These are phyloP conservation scores for Pachymerium ferrugineum DNA, from an alignment of 2,888 invertebrate genomes.

Conservation along the genomic window DNA sequence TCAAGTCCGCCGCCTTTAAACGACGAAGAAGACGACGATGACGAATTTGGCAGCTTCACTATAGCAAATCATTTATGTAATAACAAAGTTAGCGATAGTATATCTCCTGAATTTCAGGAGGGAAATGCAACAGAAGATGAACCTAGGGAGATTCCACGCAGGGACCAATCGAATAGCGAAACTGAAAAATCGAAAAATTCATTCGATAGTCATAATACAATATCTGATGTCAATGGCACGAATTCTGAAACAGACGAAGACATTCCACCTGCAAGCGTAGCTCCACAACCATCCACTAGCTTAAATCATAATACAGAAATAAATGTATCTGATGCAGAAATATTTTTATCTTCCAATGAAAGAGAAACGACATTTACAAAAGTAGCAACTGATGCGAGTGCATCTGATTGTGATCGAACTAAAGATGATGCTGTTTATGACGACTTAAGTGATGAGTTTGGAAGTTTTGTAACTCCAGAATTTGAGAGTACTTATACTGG, in stretches of 20 bases:
- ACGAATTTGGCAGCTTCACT: background rate
- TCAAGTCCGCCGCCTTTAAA: slow-evolving; percentile 30
- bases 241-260: background rate
- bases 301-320: background rate
- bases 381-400: background rate
- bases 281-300: background rate
- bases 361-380: too few relatives aligned
- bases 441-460: background rate
- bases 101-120: background rate
- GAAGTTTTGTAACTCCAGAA: background rate
- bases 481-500: background rate
- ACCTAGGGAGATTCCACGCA: background rate
- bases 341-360: too few relatives aligned
- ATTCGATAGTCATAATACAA: background rate
- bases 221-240: background rate
- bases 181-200: background rate
- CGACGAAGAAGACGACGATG: slow-evolving; percentile 1
- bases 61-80: background rate
- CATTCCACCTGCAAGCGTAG: background rate
- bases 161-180: background rate
- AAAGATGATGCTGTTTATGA: background rate
- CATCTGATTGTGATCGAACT: background rate
- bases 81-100: background rate
- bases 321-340: background rate
- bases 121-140: background rate